Percentiles rank a stretch among this genome's conserved stretches.
Conservation (phyloP, 2,113 vertebrate species). For the Phylloscopus trochilus region DNA sequence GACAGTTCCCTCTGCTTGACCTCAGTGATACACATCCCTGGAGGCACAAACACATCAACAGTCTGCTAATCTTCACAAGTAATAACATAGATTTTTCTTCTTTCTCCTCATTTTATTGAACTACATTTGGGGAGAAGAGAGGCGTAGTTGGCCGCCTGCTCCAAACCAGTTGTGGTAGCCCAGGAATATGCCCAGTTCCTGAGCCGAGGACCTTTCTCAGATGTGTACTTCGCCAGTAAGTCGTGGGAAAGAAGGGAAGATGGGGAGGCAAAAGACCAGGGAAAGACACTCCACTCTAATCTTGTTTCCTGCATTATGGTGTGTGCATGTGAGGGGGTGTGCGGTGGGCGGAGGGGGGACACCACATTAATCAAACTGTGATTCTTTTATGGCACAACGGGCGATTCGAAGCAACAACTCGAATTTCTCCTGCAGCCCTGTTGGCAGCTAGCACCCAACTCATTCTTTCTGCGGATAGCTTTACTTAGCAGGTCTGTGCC, state of each 20-base stretch:
- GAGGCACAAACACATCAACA: not conserved
- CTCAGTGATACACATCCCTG: not conserved
- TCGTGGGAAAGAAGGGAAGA: not conserved
- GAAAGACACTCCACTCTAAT: not conserved
- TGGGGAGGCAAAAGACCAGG: not conserved
- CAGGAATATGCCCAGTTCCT: not conserved
- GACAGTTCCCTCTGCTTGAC: not conserved
- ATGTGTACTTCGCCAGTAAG: not conserved
- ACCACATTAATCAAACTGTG: not conserved
- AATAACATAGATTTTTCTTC: not conserved
- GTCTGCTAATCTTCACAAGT: not conserved
- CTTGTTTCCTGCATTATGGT: not conserved
- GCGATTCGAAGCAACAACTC: not conserved
- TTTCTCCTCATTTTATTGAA: not conserved
- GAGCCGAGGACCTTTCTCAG: not conserved
- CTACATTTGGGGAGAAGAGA: not conserved
- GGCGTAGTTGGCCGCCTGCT: rapidly evolving
- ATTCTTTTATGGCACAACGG: not conserved
- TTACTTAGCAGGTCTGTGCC: slow-evolving; percentile 13
- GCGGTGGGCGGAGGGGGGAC: rapidly evolving
- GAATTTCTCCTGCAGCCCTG: not conserved
- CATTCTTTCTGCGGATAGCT: not conserved
- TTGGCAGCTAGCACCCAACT: not conserved
- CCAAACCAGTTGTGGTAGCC: not conserved
- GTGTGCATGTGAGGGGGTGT: not conserved